These are phyloP conservation scores for Platycercus adscitus DNA, from an alignment of 2,113 vertebrate genomes.

Conservation along the genomic window DNA sequence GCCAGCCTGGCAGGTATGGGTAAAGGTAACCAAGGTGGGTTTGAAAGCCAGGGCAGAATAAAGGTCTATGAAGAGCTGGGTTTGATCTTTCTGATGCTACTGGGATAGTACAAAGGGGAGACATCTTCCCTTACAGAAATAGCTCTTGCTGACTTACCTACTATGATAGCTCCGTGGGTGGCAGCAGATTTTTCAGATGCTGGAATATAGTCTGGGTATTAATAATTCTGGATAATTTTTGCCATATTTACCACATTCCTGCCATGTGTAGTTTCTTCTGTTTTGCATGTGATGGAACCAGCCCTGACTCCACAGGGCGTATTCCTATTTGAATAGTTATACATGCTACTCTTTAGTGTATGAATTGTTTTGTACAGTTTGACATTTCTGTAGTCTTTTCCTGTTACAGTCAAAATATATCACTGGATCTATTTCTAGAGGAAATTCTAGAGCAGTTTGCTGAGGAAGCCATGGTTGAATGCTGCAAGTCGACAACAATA, in stretches of 20 bases:
- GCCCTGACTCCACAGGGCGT: neutral
- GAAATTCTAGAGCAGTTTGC: neutral
- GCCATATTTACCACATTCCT: fast-evolving
- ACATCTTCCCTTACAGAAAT: neutral
- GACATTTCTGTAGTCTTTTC: neutral
- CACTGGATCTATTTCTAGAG: neutral
- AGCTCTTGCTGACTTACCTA: neutral
- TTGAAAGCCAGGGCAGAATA: neutral
- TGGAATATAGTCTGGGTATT: neutral
- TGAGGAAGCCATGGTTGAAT: constrained; percentile 13
- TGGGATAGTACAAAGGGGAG: neutral
- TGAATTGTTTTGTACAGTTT: neutral
- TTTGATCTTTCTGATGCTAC: neutral
- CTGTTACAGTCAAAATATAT: neutral
- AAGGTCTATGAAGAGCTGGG: neutral
- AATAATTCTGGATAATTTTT: neutral
- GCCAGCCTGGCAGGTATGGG: neutral
- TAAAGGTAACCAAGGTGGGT: neutral
- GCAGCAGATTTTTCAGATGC: neutral
- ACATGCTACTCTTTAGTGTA: neutral
- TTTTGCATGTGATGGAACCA: neutral
- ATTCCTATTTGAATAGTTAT: neutral
- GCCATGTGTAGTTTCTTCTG: neutral
- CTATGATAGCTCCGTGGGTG: neutral
- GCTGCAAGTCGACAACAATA: constrained; percentile 47